Evolutionary conservation across 2,113 vertebrate species (phyloP), one percentile per base, ranked within the genome.

Genomic region (Phrynosoma platyrhinos): DNA sequence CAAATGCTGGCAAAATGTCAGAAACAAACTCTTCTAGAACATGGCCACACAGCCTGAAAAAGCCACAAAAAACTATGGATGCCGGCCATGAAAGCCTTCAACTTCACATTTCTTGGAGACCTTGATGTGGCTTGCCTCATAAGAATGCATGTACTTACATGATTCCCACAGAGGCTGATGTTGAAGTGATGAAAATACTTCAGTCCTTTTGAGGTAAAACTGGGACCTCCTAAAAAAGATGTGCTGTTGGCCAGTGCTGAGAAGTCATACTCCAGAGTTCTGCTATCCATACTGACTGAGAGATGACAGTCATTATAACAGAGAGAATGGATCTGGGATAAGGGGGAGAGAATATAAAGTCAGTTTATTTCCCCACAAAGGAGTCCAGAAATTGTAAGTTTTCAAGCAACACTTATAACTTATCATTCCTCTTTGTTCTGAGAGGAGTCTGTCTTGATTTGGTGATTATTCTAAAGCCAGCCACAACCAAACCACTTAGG

Each of bases 151-250:
- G 0, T 23, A 72, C 95, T 96, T 96, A 99, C 99, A 97, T 98
- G 95, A 85, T 96, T 95, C 72, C 98, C 98, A 66, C 99, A 99
- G 88, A 98, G 97, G 84, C 94, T 97, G 79, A 99, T 55, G 89
- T 92, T 98, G 94, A 99, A 99, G 87, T 94, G 96, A 64, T 98
- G 97, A 92, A 97, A 97, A 90, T 98, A 99, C 85, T 95, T 97
- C 89, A 98, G 96, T 74, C 99, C 99, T 95, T 97, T 99, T 89
- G 92, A 96, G 85, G 98, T 99, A 96, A 99, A 99, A 87, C 97
- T 97, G 3, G 98, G 96, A 18, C 95, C 94, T 47, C 97, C 98
- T 84, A 95, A 76, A 91, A 98, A 95, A 3, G 94, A 84, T 0
- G 96, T 87, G 20, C 95, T 87, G 14, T 96, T 89, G n/a, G 96